phyloP scores from a whole-genome alignment of 2,888 invertebrate species.

The Incurvaria masculella region DNA sequence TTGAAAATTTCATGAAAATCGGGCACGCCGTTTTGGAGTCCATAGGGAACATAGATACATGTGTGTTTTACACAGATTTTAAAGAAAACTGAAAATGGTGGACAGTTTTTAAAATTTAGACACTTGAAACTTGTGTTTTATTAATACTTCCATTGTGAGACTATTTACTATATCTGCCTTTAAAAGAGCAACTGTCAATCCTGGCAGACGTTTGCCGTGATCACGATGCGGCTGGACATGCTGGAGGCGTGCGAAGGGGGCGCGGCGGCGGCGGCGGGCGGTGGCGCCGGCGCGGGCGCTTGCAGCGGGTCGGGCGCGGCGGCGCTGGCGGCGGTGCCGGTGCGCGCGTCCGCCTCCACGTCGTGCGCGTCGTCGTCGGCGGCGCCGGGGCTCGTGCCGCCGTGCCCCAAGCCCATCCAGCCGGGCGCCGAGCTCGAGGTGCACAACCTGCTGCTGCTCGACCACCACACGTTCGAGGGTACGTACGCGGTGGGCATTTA shows the following conservation, averaged over 20 bases:
- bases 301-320: constrained; percentile 35
- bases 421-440: constrained; percentile 86
- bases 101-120: too few species aligned
- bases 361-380: constrained; percentile 22
- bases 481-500: too few species aligned
- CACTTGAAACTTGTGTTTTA: too few species aligned
- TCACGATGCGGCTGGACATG: constrained; percentile 87
- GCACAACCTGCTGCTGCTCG: constrained; percentile 85
- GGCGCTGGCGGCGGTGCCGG: constrained; percentile 34
- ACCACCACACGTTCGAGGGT: constrained; percentile 95
- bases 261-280: constrained; percentile 15
- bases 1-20: too few species aligned
- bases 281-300: constrained; percentile 24
- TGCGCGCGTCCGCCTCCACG: constrained; percentile 20
- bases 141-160: too few species aligned
- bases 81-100: too few species aligned
- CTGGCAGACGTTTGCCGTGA: constrained; percentile 90
- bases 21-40: too few species aligned
- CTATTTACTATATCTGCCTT: not conserved
- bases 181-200: constrained; percentile 14
- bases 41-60: too few species aligned
- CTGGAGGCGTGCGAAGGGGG: constrained; percentile 69
- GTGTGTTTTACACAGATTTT: too few species aligned
- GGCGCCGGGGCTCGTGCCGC: constrained; percentile 56
- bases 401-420: constrained; percentile 77